A percentile compares a stretch with the other conserved stretches of the same genome.
Evolutionary conservation across 92 coral and sea anemone species (phyloP).

Genomic region (Epizoanthus rinbou): DNA sequence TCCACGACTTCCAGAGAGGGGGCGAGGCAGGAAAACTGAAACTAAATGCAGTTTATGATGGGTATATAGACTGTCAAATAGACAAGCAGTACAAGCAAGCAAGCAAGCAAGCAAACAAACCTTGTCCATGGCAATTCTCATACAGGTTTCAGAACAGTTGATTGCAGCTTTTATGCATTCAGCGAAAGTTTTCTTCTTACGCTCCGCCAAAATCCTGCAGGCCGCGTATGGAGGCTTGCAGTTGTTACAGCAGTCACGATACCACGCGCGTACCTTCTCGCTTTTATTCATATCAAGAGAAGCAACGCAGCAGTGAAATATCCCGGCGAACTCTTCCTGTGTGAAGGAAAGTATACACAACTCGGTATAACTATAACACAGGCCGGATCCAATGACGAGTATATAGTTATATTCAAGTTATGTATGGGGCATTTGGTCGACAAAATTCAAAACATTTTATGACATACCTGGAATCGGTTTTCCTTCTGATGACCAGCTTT

Average conservation of each 20-base stretch:
- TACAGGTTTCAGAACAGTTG: constrained; percentile 14
- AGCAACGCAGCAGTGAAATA: constrained; percentile 16
- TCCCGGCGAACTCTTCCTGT: constrained; percentile 6
- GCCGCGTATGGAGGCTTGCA: constrained; percentile 26
- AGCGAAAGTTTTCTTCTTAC: not conserved
- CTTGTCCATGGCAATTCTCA: constrained; percentile 28
- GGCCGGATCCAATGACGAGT: too few species aligned
- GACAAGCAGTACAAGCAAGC: too few species aligned
- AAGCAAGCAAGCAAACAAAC: not conserved
- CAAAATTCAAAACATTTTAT: too few species aligned
- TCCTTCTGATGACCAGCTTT: too few species aligned
- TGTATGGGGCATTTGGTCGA: too few species aligned
- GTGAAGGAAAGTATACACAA: not conserved
- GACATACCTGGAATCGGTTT: too few species aligned
- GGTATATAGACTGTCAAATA: too few species aligned
- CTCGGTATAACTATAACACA: too few species aligned
- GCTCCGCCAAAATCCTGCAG: constrained; percentile 12
- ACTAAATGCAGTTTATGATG: too few species aligned
- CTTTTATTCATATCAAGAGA: not conserved
- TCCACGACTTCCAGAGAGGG: too few species aligned
- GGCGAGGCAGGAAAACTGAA: too few species aligned
- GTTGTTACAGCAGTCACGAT: constrained; percentile 10
- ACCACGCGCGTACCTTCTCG: constrained; percentile 15
- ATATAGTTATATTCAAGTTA: too few species aligned
- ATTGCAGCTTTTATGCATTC: constrained; percentile 8